Conservation (phyloP, 2,113 vertebrate species). For the Scomber colias region DNA sequence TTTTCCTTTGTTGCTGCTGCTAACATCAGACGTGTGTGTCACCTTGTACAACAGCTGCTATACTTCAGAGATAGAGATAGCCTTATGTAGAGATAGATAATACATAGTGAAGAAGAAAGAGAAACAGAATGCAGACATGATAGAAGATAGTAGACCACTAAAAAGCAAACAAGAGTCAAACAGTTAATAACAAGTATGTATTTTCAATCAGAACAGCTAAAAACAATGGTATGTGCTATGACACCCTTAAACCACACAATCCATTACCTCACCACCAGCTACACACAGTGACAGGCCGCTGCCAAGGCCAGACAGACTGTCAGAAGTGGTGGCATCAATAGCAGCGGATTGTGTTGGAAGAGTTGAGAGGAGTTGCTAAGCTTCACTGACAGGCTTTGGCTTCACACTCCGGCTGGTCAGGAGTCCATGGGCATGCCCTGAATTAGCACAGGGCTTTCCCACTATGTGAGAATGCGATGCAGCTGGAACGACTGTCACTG, state of each 20-base stretch:
- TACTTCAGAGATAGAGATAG: background rate
- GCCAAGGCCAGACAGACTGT: conserved; percentile 30
- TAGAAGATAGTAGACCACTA: background rate
- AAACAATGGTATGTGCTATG: background rate
- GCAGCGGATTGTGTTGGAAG: conserved; percentile 14
- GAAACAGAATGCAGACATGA: background rate
- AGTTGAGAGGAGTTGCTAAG: conserved; percentile 55
- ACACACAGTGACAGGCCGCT: conserved; percentile 4
- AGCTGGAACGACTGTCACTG: conserved; percentile 17
- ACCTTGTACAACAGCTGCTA: conserved; percentile 34
- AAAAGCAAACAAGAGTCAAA: background rate
- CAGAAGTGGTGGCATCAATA: conserved; percentile 30
- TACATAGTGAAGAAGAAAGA: too few relatives aligned
- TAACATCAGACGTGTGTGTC: conserved; percentile 20
- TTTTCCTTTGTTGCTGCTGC: conserved; percentile 9
- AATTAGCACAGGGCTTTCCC: conserved; percentile 66
- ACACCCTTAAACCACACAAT: conserved; percentile 4
- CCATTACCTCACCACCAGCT: conserved; percentile 20
- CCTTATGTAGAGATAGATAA: too few relatives aligned
- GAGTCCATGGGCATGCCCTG: conserved; percentile 30
- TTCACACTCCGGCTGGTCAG: conserved; percentile 52
- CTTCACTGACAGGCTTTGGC: conserved; percentile 55
- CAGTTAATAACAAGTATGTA: background rate
- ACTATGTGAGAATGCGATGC: conserved; percentile 20
- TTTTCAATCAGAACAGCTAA: conserved; percentile 33